Percentiles rank a stretch among this genome's conserved stretches.
phyloP scores from a whole-genome alignment of 2,888 invertebrate genomes.

The Nemotelus pantherinus region DNA sequence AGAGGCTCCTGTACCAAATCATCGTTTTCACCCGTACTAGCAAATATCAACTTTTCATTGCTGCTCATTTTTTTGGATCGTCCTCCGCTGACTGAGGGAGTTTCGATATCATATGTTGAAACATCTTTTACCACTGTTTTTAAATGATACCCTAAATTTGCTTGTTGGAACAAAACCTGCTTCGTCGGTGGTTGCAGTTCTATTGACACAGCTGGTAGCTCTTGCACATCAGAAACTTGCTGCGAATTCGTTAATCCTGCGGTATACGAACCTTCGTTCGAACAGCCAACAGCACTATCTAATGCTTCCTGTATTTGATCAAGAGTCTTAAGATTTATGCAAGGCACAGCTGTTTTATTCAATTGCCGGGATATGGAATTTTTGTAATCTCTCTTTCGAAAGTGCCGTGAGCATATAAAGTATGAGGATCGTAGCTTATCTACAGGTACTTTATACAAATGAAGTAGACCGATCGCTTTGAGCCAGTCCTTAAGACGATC shows the following conservation, averaged over 20 bases:
- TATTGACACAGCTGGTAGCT: no score
- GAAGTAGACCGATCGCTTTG: slow-evolving; percentile 48
- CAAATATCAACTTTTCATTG: no score
- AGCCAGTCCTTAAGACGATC: slow-evolving; percentile 52
- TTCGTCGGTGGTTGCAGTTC: no score
- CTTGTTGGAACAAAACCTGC: no score
- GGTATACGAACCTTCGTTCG: background rate
- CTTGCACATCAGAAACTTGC: background rate
- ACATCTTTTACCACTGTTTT: no score
- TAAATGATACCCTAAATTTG: no score
- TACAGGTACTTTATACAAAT: slow-evolving; percentile 45
- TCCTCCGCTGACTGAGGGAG: no score
- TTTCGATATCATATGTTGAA: no score
- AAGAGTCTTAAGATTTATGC: slow-evolving; percentile 53
- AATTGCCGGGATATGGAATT: slow-evolving; percentile 54
- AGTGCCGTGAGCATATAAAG: slow-evolving; percentile 56
- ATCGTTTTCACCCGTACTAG: no score
- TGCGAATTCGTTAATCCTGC: background rate
- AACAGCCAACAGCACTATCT: background rate
- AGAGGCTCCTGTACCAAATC: no score
- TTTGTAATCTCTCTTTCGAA: slow-evolving; percentile 55
- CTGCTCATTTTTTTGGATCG: no score
- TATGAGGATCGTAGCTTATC: slow-evolving; percentile 50
- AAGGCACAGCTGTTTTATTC: slow-evolving; percentile 55
- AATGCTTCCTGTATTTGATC: slow-evolving; percentile 47